Base-by-base conservation (phyloP, 2,797 vertebrate species). In the Micropoecilia bifurca region DNA sequence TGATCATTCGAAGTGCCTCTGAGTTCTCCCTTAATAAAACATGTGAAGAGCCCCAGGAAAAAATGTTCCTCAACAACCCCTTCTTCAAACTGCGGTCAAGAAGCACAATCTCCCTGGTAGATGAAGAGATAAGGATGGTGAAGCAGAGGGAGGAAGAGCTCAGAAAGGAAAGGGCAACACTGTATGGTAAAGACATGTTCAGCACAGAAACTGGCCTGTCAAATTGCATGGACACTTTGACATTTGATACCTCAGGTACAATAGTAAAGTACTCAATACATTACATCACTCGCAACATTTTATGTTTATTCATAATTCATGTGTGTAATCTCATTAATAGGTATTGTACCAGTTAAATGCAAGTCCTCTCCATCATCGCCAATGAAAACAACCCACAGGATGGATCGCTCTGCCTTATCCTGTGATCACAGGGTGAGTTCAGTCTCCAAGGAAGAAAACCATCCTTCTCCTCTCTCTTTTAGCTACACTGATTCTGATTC, bases 301-400 rank as follows among this genome's bases (percentile, higher is more conserved):
- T 1, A 20, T 18, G 72, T 5, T 0, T 0, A 6, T 12, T 63
- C 0, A 57, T 39, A 74, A 14, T 74, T 7, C 61, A 0, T 39
- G 10, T n/a, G 22, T 1, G 13, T 73, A 59, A 18, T 1, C 1
- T 76, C 81, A 12, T 22, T 55, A n/a, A 69, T 82, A 95, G 93
- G 86, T 78, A 94, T 95, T 71, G 81, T 93, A 43, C 95, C 95
- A 75, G 71, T 94, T 81, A 96, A 95, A 85, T 96, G 96, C 80
- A 96, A 96, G 88, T 96, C 96, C 3, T 96, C 96, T 39, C 96
- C 96, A 73, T 96, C 96, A 4, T 96, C 96, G 25, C 96, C 96
- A 73, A 96, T 96, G 96, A 96, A 96, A 90, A 94, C 91, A 7
- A 77, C 91, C 30, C 92, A 91, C 91, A 96, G 93, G 88, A 96